Conservation (phyloP, 2,888 invertebrate genomes). For the Alsophila aescularia region DNA sequence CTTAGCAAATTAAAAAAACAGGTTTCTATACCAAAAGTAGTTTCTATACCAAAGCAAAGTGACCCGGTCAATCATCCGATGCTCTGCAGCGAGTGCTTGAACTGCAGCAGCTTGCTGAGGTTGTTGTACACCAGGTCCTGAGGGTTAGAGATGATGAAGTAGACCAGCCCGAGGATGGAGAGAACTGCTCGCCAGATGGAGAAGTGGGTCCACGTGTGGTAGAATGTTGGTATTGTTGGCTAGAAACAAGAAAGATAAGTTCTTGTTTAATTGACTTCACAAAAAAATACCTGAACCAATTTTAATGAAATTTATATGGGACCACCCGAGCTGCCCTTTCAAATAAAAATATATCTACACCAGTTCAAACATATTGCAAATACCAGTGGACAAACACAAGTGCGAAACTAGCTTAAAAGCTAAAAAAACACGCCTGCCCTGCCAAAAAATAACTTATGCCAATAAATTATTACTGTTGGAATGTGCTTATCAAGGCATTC, state of each 20-base stretch:
- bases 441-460: too few species aligned
- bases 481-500: too few species aligned
- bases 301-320: too few species aligned
- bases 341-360: too few species aligned
- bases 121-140: conserved; percentile 81
- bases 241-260: conserved; percentile 53
- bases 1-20: background rate
- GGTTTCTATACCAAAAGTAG: background rate
- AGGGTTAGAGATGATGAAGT: conserved; percentile 82
- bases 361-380: too few species aligned
- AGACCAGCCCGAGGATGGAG: conserved; percentile 83
- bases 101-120: conserved; percentile 74
- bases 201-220: conserved; percentile 85
- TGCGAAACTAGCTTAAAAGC: too few species aligned
- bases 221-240: conserved; percentile 81
- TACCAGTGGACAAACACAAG: too few species aligned
- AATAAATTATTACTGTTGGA: too few species aligned
- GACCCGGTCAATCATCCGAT: conserved; percentile 67
- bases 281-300: too few species aligned
- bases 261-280: too few species aligned
- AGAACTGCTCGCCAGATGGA: conserved; percentile 86
- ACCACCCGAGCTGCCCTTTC: too few species aligned
- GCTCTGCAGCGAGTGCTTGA: conserved; percentile 75
- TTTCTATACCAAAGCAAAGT: background rate
- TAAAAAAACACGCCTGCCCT: too few species aligned